Percentiles rank a stretch among this genome's conserved stretches.
These are phyloP conservation scores for Mythimna ferrago DNA, from an alignment of 2,888 invertebrate genomes.

Conservation along the genomic window DNA sequence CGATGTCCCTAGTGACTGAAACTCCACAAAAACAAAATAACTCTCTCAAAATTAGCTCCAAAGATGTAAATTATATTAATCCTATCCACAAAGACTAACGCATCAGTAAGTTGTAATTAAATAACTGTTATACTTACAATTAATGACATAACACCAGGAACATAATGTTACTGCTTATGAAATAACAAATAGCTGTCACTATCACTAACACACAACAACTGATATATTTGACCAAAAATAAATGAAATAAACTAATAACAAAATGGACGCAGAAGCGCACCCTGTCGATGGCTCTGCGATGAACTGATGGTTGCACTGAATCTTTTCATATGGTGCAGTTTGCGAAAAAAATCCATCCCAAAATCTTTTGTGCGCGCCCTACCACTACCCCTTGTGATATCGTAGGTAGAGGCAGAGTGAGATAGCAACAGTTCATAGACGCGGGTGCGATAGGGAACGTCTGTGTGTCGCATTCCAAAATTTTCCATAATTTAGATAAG, in stretches of 20 bases:
- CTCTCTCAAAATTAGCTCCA: neutral
- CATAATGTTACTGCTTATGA: constrained; percentile 20
- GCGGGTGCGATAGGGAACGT: constrained; percentile 77
- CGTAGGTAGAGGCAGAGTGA: constrained; percentile 82
- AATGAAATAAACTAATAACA: constrained; percentile 58
- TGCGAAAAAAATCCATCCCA: constrained; percentile 88
- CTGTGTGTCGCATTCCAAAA: constrained; percentile 87
- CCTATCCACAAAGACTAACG: neutral
- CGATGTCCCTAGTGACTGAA: no score
- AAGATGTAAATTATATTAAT: neutral
- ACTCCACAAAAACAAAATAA: neutral
- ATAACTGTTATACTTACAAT: constrained; percentile 29
- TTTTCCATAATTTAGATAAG: constrained; percentile 90
- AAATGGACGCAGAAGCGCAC: constrained; percentile 57
- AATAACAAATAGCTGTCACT: constrained; percentile 30
- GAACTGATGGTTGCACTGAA: constrained; percentile 78
- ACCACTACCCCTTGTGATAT: constrained; percentile 84
- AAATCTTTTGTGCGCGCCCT: constrained; percentile 88
- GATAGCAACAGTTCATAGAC: constrained; percentile 70
- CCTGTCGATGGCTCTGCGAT: constrained; percentile 54
- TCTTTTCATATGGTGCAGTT: constrained; percentile 84
- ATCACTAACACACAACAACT: constrained; percentile 52
- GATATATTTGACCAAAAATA: constrained; percentile 47
- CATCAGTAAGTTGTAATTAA: constrained; percentile 1
- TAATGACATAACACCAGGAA: constrained; percentile 18